A percentile compares a stretch with the other conserved stretches of the same genome.
These are phyloP conservation scores for Hirudo medicinalis DNA, from an alignment of 1,140 invertebrate genomes.

Conservation along the genomic window DNA sequence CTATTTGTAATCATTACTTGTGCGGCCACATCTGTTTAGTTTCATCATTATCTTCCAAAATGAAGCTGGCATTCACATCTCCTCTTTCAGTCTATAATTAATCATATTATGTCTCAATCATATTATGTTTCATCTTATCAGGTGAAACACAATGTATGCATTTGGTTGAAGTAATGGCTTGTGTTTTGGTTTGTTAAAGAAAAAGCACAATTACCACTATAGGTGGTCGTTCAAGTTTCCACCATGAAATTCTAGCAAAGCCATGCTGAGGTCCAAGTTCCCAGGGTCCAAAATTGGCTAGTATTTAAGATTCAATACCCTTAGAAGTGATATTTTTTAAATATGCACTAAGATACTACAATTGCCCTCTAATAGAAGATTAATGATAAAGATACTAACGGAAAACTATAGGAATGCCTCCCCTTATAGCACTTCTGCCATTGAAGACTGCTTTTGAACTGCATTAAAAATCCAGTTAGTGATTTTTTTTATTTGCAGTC, in stretches of 20 bases:
- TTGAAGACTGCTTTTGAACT: slow-evolving; percentile 84
- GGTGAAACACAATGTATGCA: no score
- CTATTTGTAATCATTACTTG: slow-evolving; percentile 45
- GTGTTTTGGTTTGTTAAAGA: background rate
- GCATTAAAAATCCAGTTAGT: slow-evolving; percentile 35
- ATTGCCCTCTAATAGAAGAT: background rate
- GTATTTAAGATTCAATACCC: slow-evolving; percentile 14
- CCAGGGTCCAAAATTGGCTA: slow-evolving; percentile 87
- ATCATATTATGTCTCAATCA: slow-evolving; percentile 7
- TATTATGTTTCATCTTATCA: no score
- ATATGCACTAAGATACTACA: background rate
- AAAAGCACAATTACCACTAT: slow-evolving; percentile 45
- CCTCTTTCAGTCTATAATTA: slow-evolving; percentile 55
- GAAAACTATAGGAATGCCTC: slow-evolving; percentile 87
- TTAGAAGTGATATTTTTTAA: background rate
- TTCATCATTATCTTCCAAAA: slow-evolving; percentile 77
- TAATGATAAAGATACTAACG: slow-evolving; percentile 56
- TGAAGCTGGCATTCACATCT: slow-evolving; percentile 78
- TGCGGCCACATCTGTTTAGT: slow-evolving; percentile 86
- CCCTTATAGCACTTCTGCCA: slow-evolving; percentile 82
- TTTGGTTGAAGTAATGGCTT: background rate
- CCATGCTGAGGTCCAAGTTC: slow-evolving; percentile 75
- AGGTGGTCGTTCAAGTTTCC: slow-evolving; percentile 74
- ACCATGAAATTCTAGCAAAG: slow-evolving; percentile 76
- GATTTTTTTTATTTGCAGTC: background rate